Evolutionary conservation across 2,888 invertebrate genomes (phyloP).

Genomic region (Orthosia gothica): DNA sequence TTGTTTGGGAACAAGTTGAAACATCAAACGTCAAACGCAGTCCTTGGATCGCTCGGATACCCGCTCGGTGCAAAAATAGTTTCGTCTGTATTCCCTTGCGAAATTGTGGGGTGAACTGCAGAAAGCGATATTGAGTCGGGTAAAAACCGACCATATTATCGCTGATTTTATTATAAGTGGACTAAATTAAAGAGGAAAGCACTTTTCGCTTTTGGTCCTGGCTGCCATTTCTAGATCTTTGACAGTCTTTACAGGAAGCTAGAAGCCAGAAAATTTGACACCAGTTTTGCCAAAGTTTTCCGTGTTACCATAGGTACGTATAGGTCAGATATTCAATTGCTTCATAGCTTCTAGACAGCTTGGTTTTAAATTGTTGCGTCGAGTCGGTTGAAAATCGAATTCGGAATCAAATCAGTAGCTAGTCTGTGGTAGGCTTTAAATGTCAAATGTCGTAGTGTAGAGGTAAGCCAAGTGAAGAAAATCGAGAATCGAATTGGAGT

Average conservation of each 20-base stretch:
- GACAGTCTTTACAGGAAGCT: too few relatives aligned
- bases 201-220: too few relatives aligned
- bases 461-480: conserved; percentile 1
- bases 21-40: conserved; percentile 55
- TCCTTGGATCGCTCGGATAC: conserved; percentile 27
- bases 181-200: neutral
- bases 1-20: conserved; percentile 51
- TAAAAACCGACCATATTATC: neutral
- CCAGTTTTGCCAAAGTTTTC: too few relatives aligned
- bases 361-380: neutral
- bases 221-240: too few relatives aligned
- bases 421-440: neutral
- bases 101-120: neutral
- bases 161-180: neutral
- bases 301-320: too few relatives aligned
- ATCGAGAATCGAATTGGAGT: conserved; percentile 8
- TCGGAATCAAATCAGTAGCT: neutral
- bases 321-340: too few relatives aligned
- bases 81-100: conserved; percentile 11
- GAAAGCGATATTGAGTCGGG: neutral
- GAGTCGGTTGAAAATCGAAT: neutral
- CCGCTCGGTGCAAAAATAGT: conserved; percentile 29
- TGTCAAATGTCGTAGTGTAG: neutral
- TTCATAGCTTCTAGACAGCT: too few relatives aligned
- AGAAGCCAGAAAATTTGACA: too few relatives aligned